These are phyloP conservation scores for Ichneumon xanthorius DNA, from an alignment of 2,888 invertebrate species.

Conservation along the genomic window DNA sequence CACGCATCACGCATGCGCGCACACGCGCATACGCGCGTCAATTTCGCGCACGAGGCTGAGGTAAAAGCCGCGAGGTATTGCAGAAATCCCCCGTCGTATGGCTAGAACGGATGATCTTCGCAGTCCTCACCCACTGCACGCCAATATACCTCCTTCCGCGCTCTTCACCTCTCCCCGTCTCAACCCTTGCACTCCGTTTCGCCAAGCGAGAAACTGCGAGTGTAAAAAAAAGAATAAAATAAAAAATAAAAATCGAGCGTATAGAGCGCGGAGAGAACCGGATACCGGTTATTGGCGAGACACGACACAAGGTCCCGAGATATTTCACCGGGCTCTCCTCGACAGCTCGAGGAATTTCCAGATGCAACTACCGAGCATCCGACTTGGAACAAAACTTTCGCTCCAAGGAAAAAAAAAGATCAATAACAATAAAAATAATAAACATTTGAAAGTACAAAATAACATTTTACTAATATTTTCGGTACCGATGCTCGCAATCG, in stretches of 20 bases:
- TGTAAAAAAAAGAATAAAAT: constrained; percentile 59
- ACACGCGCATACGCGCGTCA: constrained; percentile 9
- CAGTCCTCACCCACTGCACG: constrained; percentile 45
- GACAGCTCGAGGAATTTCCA: constrained; percentile 44
- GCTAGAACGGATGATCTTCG: constrained; percentile 54
- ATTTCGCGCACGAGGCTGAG: constrained; percentile 13
- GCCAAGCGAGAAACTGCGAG: constrained; percentile 4
- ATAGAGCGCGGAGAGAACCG: constrained; percentile 71
- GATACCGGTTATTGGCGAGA: constrained; percentile 82
- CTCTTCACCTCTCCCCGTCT: constrained; percentile 5
- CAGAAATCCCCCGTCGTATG: constrained; percentile 8
- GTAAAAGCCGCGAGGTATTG: constrained; percentile 23
- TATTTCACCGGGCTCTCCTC: constrained; percentile 77
- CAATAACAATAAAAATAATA: no score
- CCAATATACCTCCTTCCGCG: constrained; percentile 34
- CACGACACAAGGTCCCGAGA: constrained; percentile 73
- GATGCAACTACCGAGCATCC: not conserved
- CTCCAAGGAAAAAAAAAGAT: constrained; percentile 7
- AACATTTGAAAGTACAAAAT: no score
- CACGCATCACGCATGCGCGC: constrained; percentile 1
- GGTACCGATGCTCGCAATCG: no score
- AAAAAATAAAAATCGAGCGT: constrained; percentile 72
- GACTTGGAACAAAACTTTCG: constrained; percentile 45
- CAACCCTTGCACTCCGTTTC: constrained; percentile 37
- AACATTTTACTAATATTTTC: no score